Evolutionary conservation across 2,797 vertebrate genomes (phyloP).

Genomic region (Vireo griseus): DNA sequence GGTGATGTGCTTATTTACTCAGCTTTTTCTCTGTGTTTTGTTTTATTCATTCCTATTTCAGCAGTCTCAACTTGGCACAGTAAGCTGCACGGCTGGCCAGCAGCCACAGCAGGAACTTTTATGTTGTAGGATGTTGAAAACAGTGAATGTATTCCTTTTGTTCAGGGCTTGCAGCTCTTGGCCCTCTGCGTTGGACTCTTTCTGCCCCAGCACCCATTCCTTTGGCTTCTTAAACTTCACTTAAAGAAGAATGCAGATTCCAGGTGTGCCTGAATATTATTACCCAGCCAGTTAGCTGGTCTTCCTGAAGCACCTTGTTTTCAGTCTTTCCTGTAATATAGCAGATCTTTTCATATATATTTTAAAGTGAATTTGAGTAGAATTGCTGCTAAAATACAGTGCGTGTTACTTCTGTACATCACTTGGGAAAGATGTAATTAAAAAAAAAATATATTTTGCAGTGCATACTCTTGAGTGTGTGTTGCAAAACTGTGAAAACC

Average conservation of each 20-base stretch:
- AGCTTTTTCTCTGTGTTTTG: neutral
- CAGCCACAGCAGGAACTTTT: neutral
- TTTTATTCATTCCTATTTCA: neutral
- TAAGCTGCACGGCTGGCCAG: neutral
- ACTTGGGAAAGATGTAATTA: neutral
- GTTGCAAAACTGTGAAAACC: neutral
- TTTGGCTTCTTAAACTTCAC: constrained; percentile 92
- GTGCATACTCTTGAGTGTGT: neutral
- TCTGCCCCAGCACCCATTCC: constrained; percentile 91
- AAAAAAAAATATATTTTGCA: neutral
- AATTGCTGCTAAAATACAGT: neutral
- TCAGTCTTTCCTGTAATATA: neutral
- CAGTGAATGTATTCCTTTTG: constrained; percentile 22
- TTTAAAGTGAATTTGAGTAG: neutral
- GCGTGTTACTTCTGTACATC: neutral
- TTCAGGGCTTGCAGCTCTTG: constrained; percentile 94
- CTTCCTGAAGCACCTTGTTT: neutral
- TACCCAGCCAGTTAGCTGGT: neutral
- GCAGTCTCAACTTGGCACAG: neutral
- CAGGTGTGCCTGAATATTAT: constrained; percentile 76
- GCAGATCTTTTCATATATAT: neutral
- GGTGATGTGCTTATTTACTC: neutral
- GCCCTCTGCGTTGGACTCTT: constrained; percentile 93
- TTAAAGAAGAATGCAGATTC: constrained; percentile 89
- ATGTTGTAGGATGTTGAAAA: constrained; percentile 13